Evolutionary conservation across 2,113 vertebrate species (phyloP).

Genomic region (Chroicocephalus ridibundus): DNA sequence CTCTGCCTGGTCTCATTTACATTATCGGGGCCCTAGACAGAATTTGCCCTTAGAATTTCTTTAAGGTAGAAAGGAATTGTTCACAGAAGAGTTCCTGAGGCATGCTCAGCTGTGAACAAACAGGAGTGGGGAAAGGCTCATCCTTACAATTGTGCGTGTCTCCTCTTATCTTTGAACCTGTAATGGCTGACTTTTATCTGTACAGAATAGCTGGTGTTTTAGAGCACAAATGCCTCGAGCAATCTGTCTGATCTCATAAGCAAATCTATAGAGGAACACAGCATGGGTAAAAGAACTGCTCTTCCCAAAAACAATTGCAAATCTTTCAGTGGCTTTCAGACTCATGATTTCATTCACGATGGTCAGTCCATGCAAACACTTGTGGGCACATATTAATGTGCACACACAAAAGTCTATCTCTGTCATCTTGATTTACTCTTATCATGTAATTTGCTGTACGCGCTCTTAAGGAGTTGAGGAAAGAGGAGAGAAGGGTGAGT

Average conservation of each 20-base stretch:
- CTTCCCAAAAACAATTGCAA: not conserved
- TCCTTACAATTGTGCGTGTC: not conserved
- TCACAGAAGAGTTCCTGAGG: not conserved
- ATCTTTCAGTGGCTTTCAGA: not conserved
- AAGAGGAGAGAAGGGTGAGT: not conserved
- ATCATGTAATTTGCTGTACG: not conserved
- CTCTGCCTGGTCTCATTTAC: not conserved
- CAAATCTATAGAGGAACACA: not conserved
- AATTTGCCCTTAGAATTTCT: not conserved
- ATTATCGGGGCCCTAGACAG: not conserved
- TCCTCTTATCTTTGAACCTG: not conserved
- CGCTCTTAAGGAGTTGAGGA: not conserved
- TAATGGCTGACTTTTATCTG: not conserved
- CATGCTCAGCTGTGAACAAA: not conserved
- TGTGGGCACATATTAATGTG: not conserved
- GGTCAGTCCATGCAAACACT: not conserved
- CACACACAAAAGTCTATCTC: not conserved
- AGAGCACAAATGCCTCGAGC: not conserved
- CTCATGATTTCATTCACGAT: not conserved
- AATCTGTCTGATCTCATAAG: not conserved
- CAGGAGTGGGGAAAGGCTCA: not conserved
- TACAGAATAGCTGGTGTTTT: not conserved
- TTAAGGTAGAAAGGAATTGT: not conserved
- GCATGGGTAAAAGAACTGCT: not conserved
- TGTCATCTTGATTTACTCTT: not conserved